Conservation (phyloP, 2,888 invertebrate genomes). For the Ennomos fuscantarius region DNA sequence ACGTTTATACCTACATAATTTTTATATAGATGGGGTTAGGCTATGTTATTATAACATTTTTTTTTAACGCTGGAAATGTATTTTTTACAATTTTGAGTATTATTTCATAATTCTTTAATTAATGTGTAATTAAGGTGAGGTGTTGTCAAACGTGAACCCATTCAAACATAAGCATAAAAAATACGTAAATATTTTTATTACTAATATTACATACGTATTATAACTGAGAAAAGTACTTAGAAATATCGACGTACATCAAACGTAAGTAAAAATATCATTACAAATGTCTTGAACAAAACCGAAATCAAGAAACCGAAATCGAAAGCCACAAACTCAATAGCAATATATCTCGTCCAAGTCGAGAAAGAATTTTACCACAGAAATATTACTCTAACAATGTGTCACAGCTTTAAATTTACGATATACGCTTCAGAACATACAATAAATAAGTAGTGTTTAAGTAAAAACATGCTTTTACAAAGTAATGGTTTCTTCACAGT, state of each 20-base stretch:
- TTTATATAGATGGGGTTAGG: too few relatives aligned
- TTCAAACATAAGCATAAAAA: too few relatives aligned
- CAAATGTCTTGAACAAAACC: not conserved
- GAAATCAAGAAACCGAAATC: slow-evolving; percentile 17
- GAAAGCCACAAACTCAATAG: slow-evolving; percentile 26
- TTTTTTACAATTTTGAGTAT: too few relatives aligned
- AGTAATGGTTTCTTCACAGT: slow-evolving; percentile 17
- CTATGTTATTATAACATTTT: too few relatives aligned
- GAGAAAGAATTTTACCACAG: slow-evolving; percentile 26
- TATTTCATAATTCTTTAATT: too few relatives aligned
- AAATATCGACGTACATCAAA: not conserved
- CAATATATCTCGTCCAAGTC: slow-evolving; percentile 22
- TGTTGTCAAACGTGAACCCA: too few relatives aligned
- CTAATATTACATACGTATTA: too few relatives aligned
- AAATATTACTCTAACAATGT: slow-evolving; percentile 38
- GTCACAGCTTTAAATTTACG: slow-evolving; percentile 38
- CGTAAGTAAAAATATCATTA: slow-evolving; percentile 21
- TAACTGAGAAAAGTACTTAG: not conserved
- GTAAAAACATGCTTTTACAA: slow-evolving; percentile 42
- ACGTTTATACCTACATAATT: too few relatives aligned
- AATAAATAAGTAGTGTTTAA: slow-evolving; percentile 42
- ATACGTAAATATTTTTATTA: too few relatives aligned
- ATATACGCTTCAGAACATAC: slow-evolving; percentile 31
- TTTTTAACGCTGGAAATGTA: too few relatives aligned
- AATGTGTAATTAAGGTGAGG: too few relatives aligned